Conservation (phyloP, 2,888 invertebrate species). For the Metopia argyrocephala region DNA sequence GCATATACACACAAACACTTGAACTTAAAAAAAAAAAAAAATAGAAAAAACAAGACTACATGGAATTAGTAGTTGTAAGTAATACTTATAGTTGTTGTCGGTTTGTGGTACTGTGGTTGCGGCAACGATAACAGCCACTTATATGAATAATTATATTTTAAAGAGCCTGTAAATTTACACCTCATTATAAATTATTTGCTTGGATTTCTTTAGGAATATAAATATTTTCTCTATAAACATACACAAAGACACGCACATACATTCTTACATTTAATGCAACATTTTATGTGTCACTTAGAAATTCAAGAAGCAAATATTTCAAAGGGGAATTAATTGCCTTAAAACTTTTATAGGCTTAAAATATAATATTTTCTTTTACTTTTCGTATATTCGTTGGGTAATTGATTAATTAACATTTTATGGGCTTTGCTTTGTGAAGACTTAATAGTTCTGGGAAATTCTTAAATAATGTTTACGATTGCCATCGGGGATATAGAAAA, state of each 20-base stretch:
- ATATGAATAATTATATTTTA: conserved; percentile 72
- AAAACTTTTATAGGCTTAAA: conserved; percentile 15
- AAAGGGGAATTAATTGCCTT: conserved; percentile 11
- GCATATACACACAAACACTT: background rate
- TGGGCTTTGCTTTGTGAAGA: conserved; percentile 14
- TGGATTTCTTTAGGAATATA: conserved; percentile 1
- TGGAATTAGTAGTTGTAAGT: conserved; percentile 49
- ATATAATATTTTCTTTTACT: background rate
- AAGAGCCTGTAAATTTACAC: conserved; percentile 72
- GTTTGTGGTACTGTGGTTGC: conserved; percentile 38
- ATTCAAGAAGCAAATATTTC: conserved; percentile 24
- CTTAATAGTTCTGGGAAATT: conserved; percentile 54
- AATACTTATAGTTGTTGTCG: background rate
- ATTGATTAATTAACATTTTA: conserved; percentile 51
- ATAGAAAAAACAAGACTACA: conserved; percentile 25
- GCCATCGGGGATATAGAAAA: background rate
- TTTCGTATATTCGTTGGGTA: background rate
- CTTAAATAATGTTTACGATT: background rate
- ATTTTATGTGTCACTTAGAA: conserved; percentile 53
- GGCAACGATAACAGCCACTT: conserved; percentile 63
- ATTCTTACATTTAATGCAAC: conserved; percentile 11
- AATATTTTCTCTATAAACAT: background rate
- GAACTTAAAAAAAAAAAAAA: conserved; percentile 6
- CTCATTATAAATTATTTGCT: conserved; percentile 70
- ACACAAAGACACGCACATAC: background rate